Percentiles rank a stretch among this genome's conserved stretches.
phyloP scores from a whole-genome alignment of 2,888 invertebrate genomes.

The Diaprepes abbreviatus region DNA sequence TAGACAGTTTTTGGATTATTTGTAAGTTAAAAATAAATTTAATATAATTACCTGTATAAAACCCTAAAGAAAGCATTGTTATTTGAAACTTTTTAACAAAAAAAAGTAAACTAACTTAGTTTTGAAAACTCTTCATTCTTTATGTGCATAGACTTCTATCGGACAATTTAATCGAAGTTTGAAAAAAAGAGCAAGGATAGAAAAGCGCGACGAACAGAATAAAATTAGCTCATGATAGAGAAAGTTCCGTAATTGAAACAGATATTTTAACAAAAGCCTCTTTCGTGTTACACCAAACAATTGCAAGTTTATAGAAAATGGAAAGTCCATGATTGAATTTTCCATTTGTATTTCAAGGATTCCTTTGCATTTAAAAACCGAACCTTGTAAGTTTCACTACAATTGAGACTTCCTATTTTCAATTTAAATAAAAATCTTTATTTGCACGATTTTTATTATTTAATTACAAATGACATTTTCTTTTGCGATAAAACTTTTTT shows the following conservation, averaged over 20 bases:
- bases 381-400: conserved; percentile 28
- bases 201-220: conserved; percentile 31
- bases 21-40: too few species aligned
- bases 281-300: conserved; percentile 52
- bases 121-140: not conserved
- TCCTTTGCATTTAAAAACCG: conserved; percentile 40
- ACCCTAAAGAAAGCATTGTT: not conserved
- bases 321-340: conserved; percentile 46
- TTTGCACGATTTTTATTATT: not conserved
- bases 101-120: not conserved
- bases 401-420: not conserved
- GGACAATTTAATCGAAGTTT: conserved; percentile 31
- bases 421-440: not conserved
- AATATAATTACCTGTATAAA: too few species aligned
- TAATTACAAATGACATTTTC: not conserved
- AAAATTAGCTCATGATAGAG: conserved; percentile 44
- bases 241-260: conserved; percentile 51
- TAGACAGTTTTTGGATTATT: too few species aligned
- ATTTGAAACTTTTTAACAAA: not conserved
- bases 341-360: conserved; percentile 36
- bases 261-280: conserved; percentile 50
- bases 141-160: conserved; percentile 5
- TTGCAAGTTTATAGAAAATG: conserved; percentile 52
- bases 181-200: conserved; percentile 16
- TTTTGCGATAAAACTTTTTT: not conserved